Evolutionary conservation across 2,113 vertebrate species (phyloP).

Genomic region (Zeus faber): DNA sequence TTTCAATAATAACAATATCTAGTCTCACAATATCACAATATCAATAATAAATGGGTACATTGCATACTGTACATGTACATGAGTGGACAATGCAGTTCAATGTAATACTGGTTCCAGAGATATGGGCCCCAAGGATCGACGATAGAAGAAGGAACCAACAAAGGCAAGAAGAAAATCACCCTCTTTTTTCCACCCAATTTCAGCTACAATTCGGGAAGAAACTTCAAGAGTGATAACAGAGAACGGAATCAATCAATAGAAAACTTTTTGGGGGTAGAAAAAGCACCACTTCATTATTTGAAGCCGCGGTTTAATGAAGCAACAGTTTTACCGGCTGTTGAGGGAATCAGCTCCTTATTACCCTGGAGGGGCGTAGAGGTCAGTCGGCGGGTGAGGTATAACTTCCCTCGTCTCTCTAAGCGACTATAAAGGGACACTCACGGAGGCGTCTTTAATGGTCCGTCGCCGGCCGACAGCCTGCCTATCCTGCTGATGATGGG

Average conservation of each 20-base stretch:
- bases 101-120: neutral
- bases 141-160: neutral
- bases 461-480: constrained; percentile 80
- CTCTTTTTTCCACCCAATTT: constrained; percentile 5
- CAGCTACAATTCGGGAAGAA: neutral
- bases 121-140: neutral
- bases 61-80: too few relatives aligned
- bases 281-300: neutral
- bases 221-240: constrained; percentile 7
- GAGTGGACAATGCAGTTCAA: too few relatives aligned
- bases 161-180: neutral
- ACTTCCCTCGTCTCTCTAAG: constrained; percentile 12
- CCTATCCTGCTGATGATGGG: constrained; percentile 93
- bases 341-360: constrained; percentile 21
- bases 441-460: constrained; percentile 86
- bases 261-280: too few relatives aligned
- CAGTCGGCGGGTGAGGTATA: neutral
- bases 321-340: constrained; percentile 5
- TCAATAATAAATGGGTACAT: too few relatives aligned
- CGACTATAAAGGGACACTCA: constrained; percentile 58
- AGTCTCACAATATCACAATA: too few relatives aligned
- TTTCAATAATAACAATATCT: too few relatives aligned
- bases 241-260: too few relatives aligned
- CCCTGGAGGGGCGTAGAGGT: neutral
- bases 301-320: constrained; percentile 11